phyloP scores from a whole-genome alignment of 2,797 vertebrate genomes.

The Dendrocincla fuliginosa region DNA sequence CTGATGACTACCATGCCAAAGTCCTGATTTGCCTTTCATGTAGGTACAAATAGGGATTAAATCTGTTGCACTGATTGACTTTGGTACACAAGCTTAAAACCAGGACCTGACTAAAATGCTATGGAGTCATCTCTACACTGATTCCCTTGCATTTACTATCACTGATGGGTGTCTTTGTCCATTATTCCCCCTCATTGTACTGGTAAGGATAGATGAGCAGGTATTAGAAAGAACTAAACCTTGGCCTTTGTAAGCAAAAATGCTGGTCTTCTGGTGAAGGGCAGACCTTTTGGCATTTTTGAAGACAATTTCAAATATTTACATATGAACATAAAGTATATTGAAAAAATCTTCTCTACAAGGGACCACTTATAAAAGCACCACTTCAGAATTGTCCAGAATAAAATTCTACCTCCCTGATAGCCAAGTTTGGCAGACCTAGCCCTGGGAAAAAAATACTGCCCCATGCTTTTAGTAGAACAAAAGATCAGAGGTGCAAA shows the following conservation, averaged over 20 bases:
- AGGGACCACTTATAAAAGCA: not conserved
- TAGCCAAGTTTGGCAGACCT: not conserved
- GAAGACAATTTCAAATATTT: not conserved
- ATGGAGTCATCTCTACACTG: not conserved
- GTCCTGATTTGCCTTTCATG: not conserved
- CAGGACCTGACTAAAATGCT: not conserved
- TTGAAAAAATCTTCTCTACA: not conserved
- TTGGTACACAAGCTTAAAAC: not conserved
- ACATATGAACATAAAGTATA: not conserved
- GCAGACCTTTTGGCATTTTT: not conserved
- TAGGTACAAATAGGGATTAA: not conserved
- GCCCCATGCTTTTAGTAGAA: not conserved
- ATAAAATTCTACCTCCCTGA: not conserved
- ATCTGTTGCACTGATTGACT: not conserved
- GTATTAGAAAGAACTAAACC: not conserved
- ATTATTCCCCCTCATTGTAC: not conserved
- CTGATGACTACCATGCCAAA: not conserved
- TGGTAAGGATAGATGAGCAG: not conserved
- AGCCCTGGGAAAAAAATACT: rapidly evolving
- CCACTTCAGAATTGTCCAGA: not conserved
- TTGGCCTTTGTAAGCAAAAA: not conserved
- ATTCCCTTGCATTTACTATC: not conserved
- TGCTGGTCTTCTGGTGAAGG: not conserved
- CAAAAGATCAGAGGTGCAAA: not conserved
- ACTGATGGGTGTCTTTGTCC: not conserved